Evolutionary conservation across 2,888 invertebrate species (phyloP).

Genomic region (Anthophora plumipes): DNA sequence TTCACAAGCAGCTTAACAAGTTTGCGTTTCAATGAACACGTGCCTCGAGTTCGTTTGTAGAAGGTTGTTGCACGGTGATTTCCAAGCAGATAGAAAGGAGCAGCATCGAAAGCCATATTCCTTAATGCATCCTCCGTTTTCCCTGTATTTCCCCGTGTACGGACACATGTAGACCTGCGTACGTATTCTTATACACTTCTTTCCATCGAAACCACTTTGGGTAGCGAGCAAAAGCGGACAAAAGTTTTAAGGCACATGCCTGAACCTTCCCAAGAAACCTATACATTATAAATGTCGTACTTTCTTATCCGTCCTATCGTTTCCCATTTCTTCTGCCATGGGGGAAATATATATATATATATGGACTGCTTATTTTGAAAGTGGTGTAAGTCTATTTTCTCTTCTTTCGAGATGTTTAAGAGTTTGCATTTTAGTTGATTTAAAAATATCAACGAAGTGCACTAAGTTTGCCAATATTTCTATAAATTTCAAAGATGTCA

Average conservation of each 20-base stretch:
- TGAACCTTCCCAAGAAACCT: conserved; percentile 78
- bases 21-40: too few species aligned
- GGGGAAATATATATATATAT: conserved; percentile 23
- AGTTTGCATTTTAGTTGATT: too few species aligned
- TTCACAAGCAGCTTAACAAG: too few species aligned
- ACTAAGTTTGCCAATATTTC: too few species aligned
- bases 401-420: too few species aligned
- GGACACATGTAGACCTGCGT: conserved; percentile 41
- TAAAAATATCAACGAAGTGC: too few species aligned
- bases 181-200: conserved; percentile 70
- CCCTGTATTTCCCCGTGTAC: conserved; percentile 28
- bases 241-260: conserved; percentile 80
- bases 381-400: too few species aligned
- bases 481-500: too few species aligned
- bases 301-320: conserved; percentile 49
- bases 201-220: conserved; percentile 74
- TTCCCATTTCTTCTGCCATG: conserved; percentile 40
- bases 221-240: conserved; percentile 72
- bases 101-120: conserved; percentile 38
- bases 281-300: conserved; percentile 80
- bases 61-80: conserved; percentile 16
- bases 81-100: conserved; percentile 19
- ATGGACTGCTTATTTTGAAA: too few species aligned
- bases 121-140: conserved; percentile 49
- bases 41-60: conserved; percentile 11